phyloP scores from a whole-genome alignment of 2,888 invertebrate species.

The Phorcus lineatus region DNA sequence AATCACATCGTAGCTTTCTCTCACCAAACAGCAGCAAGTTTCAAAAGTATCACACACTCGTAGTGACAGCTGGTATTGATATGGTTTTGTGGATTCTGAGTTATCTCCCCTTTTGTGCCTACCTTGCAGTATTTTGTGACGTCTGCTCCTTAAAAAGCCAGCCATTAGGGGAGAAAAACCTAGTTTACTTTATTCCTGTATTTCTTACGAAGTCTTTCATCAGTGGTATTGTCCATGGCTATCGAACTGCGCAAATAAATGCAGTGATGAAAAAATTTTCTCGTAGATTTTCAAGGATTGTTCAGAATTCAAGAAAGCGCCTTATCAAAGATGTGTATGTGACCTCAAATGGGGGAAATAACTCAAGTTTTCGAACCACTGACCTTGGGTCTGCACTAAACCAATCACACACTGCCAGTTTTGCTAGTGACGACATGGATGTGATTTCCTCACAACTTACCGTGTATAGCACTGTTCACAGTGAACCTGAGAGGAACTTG shows the following conservation, averaged over 20 bases:
- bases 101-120: slow-evolving; percentile 57
- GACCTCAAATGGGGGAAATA: background rate
- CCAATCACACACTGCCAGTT: background rate
- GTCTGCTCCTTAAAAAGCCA: slow-evolving; percentile 35
- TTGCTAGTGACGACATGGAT: background rate
- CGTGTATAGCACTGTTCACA: background rate
- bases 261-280: slow-evolving; percentile 41
- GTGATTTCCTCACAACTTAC: background rate
- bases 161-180: slow-evolving; percentile 35
- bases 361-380: background rate
- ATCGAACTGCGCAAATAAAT: slow-evolving; percentile 50
- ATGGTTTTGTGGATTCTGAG: slow-evolving; percentile 48
- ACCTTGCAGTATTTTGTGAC: slow-evolving; percentile 46
- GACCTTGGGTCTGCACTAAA: background rate
- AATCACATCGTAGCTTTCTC: slow-evolving; percentile 22
- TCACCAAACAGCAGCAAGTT: slow-evolving; percentile 45
- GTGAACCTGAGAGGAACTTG: background rate
- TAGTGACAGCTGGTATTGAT: slow-evolving; percentile 51
- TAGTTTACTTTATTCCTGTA: slow-evolving; percentile 55
- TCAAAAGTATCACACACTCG: slow-evolving; percentile 48
- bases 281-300: slow-evolving; percentile 12
- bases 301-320: slow-evolving; percentile 5
- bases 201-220: slow-evolving; percentile 58
- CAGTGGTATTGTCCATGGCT: slow-evolving; percentile 56
- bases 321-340: background rate